Evolutionary conservation across 2,113 vertebrate genomes (phyloP).

Genomic region (Nasalis larvatus): DNA sequence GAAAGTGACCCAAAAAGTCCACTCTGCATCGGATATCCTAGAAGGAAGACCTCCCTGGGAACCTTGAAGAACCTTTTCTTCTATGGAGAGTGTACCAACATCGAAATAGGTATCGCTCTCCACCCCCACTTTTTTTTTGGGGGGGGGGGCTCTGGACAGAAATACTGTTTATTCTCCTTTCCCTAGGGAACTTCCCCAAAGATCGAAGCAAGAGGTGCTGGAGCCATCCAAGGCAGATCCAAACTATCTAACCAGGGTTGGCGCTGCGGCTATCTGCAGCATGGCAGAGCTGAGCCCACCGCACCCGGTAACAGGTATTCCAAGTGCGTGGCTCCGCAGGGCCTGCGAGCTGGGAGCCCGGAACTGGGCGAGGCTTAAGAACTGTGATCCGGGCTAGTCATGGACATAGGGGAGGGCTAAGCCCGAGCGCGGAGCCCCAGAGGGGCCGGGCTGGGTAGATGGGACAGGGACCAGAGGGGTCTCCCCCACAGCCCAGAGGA

Average conservation of each 20-base stretch:
- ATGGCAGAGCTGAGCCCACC: accelerated
- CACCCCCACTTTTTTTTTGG: neutral
- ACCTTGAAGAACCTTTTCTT: neutral
- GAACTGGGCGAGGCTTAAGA: neutral
- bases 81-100: neutral
- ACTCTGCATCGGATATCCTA: neutral
- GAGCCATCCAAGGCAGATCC: neutral
- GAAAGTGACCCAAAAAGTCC: neutral
- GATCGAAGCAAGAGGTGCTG: neutral
- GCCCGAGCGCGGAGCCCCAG: accelerated
- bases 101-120: neutral
- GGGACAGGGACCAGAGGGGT: no score
- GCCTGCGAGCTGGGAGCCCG: accelerated
- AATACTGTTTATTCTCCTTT: neutral
- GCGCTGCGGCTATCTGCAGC: accelerated
- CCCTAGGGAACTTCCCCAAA: neutral
- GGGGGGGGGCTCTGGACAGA: neutral
- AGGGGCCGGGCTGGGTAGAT: accelerated
- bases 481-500: neutral
- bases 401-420: neutral
- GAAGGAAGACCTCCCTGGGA: neutral
- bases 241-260: neutral
- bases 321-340: neutral
- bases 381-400: accelerated
- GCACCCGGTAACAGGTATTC: accelerated